Evolutionary conservation across 2,888 invertebrate species (phyloP).

Genomic region (Agriopis marginaria): DNA sequence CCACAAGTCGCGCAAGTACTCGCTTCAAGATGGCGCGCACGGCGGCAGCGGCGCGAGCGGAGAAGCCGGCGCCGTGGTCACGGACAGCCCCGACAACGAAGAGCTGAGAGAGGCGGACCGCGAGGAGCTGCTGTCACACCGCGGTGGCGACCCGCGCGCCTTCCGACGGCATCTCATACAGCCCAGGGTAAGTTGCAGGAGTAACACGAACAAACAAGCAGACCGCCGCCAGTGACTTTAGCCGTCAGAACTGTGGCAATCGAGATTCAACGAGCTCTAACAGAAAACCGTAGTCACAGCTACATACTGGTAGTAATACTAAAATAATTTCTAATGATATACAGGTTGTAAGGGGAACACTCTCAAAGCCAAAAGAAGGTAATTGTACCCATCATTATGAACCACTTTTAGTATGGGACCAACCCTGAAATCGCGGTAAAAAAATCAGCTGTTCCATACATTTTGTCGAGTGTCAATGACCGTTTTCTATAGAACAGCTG

Average conservation of each 20-base stretch:
- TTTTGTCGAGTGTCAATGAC: too few relatives aligned
- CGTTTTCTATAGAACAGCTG: too few relatives aligned
- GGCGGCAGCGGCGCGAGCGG: conserved; percentile 87
- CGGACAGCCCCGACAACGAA: conserved; percentile 90
- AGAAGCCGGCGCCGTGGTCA: conserved; percentile 64
- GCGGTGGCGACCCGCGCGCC: conserved; percentile 90
- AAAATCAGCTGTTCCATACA: too few relatives aligned
- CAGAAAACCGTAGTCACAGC: too few relatives aligned
- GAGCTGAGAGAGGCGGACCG: conserved; percentile 92
- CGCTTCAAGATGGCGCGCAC: conserved; percentile 91
- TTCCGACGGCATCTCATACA: conserved; percentile 88
- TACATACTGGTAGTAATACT: too few relatives aligned
- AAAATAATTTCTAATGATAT: too few relatives aligned
- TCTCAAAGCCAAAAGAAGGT: too few relatives aligned
- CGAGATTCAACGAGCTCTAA: too few relatives aligned
- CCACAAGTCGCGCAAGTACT: conserved; percentile 90
- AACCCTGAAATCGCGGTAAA: too few relatives aligned
- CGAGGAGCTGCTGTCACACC: conserved; percentile 92
- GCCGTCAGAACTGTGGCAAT: not conserved
- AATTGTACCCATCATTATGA: too few relatives aligned
- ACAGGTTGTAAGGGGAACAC: too few relatives aligned
- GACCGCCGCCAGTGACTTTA: not conserved
- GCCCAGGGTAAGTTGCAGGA: conserved; percentile 61
- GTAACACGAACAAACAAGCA: not conserved
- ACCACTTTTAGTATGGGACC: too few relatives aligned